phyloP scores from a whole-genome alignment of 2,888 invertebrate genomes.

The Hirtodrosophila alboralis region DNA sequence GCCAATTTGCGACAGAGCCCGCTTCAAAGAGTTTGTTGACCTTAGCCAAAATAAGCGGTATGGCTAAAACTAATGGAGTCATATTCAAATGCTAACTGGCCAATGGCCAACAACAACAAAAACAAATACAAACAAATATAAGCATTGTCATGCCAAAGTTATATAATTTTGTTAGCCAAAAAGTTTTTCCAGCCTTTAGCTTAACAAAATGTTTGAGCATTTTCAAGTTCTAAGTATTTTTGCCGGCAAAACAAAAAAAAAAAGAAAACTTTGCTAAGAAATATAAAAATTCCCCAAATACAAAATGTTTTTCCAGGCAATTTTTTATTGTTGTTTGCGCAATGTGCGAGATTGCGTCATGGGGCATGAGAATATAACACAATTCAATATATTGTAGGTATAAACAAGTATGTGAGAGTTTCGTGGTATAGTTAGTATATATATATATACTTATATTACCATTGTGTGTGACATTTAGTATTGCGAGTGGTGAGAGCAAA shows the following conservation, averaged over 20 bases:
- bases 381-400: conserved; percentile 19
- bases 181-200: conserved; percentile 40
- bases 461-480: background rate
- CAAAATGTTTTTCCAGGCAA: conserved; percentile 59
- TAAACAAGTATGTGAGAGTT: conserved; percentile 49
- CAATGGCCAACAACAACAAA: conserved; percentile 12
- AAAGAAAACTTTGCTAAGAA: conserved; percentile 2
- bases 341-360: conserved; percentile 64
- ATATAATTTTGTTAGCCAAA: conserved; percentile 38
- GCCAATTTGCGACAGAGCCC: conserved; percentile 36
- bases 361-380: conserved; percentile 39
- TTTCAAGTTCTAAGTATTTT: conserved; percentile 24
- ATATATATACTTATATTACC: background rate
- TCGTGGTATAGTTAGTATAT: too few species aligned
- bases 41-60: conserved; percentile 17
- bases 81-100: conserved; percentile 46
- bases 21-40: conserved; percentile 54
- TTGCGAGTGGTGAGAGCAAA: too few species aligned
- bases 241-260: conserved; percentile 8
- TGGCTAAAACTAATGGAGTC: conserved; percentile 42
- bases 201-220: conserved; percentile 27
- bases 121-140: background rate
- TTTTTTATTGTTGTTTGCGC: conserved; percentile 68
- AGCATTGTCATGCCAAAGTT: conserved; percentile 66
- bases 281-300: conserved; percentile 35